These are phyloP conservation scores for Euleptes europaea DNA, from an alignment of 2,113 vertebrate species.

Conservation along the genomic window DNA sequence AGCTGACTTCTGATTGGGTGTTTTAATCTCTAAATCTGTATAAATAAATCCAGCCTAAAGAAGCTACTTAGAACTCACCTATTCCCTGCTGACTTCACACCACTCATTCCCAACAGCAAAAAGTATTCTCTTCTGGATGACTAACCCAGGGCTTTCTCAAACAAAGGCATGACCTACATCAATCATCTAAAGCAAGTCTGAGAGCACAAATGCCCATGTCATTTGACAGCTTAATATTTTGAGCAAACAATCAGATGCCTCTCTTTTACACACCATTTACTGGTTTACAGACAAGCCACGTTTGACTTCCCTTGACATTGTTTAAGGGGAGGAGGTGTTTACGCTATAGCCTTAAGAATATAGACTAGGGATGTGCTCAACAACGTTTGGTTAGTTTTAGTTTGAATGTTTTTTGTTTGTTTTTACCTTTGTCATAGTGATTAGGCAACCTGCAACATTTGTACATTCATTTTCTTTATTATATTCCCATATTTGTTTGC, in stretches of 20 bases:
- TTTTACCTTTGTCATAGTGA: too few relatives aligned
- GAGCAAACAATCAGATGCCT: slow-evolving; percentile 23
- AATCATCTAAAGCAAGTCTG: slow-evolving; percentile 1
- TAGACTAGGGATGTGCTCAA: fast-evolving
- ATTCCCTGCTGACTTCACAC: background rate
- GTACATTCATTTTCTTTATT: too few relatives aligned
- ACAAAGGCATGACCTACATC: background rate
- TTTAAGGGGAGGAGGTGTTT: background rate
- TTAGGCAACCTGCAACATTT: too few relatives aligned
- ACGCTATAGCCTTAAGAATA: background rate
- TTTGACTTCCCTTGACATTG: slow-evolving; percentile 1
- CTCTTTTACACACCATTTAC: background rate
- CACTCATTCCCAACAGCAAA: slow-evolving; percentile 9
- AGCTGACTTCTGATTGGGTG: too few relatives aligned
- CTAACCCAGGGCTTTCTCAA: slow-evolving; percentile 7
- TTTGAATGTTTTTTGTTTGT: too few relatives aligned
- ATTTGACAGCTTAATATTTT: slow-evolving; percentile 23
- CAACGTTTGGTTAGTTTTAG: too few relatives aligned
- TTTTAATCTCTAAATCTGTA: background rate
- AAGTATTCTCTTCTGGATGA: slow-evolving; percentile 2
- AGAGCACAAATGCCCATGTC: slow-evolving; percentile 29
- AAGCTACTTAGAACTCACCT: background rate
- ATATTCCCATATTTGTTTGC: too few relatives aligned
- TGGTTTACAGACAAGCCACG: background rate
- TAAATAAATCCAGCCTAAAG: background rate